Evolutionary conservation across 2,113 vertebrate genomes (phyloP).

Genomic region (Odocoileus hemionus): DNA sequence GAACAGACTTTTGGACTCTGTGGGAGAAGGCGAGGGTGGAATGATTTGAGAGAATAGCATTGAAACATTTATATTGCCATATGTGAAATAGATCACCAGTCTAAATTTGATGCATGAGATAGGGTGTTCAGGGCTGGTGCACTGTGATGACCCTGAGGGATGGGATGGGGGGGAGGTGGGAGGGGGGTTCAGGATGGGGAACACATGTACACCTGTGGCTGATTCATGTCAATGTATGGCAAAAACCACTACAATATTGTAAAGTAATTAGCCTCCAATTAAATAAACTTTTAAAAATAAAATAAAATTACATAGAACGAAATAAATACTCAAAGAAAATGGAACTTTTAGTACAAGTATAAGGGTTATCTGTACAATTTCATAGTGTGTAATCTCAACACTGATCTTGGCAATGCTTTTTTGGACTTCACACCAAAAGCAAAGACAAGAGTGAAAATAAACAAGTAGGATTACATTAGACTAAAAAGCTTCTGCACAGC

Average conservation of each 20-base stretch:
- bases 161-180: neutral
- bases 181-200: neutral
- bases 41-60: neutral
- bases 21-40: neutral
- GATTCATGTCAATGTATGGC: neutral
- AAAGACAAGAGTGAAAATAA: neutral
- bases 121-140: neutral
- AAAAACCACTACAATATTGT: neutral
- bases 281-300: neutral
- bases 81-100: neutral
- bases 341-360: neutral
- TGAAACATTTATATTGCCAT: neutral
- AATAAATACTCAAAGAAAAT: conserved; percentile 29
- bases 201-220: neutral
- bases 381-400: neutral
- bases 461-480: neutral
- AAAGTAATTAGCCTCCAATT: neutral
- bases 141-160: neutral
- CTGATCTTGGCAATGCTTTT: neutral
- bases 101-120: neutral
- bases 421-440: neutral
- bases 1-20: neutral
- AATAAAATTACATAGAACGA: neutral
- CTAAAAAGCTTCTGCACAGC: neutral
- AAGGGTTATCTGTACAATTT: neutral